phyloP scores from a whole-genome alignment of 2,797 vertebrate species.

The Anableps anableps region DNA sequence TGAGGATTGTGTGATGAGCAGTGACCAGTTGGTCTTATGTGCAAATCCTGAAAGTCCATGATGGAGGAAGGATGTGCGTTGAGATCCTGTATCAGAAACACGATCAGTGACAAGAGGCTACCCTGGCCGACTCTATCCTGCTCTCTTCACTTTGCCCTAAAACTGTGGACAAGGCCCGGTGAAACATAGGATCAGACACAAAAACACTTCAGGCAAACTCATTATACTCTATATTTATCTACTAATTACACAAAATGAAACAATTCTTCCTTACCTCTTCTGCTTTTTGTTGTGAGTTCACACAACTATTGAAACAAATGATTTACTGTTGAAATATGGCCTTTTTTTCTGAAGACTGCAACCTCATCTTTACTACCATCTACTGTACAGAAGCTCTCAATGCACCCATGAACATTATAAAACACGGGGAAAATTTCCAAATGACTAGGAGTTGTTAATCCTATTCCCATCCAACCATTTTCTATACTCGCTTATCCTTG shows the following conservation, averaged over 20 bases:
- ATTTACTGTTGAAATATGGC: neutral
- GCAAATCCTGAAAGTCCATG: conserved; percentile 1
- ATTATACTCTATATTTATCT: neutral
- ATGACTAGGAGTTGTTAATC: neutral
- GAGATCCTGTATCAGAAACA: conserved; percentile 1
- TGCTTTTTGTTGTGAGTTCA: neutral
- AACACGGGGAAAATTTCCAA: neutral
- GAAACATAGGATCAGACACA: neutral
- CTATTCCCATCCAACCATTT: neutral
- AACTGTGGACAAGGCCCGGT: neutral
- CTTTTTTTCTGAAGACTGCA: neutral
- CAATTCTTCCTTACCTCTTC: neutral
- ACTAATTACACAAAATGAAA: too few species aligned
- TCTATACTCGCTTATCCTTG: neutral
- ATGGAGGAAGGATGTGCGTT: neutral
- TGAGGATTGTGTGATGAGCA: neutral
- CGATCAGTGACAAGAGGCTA: neutral
- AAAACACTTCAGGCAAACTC: neutral
- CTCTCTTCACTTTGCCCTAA: neutral
- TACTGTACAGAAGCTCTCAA: neutral
- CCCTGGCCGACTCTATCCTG: neutral
- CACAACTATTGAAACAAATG: neutral
- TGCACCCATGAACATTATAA: neutral
- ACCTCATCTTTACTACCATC: neutral
- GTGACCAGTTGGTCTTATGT: neutral